Evolutionary conservation across 1,140 invertebrate genomes (phyloP).

Genomic region (Camponotus vicinus): DNA sequence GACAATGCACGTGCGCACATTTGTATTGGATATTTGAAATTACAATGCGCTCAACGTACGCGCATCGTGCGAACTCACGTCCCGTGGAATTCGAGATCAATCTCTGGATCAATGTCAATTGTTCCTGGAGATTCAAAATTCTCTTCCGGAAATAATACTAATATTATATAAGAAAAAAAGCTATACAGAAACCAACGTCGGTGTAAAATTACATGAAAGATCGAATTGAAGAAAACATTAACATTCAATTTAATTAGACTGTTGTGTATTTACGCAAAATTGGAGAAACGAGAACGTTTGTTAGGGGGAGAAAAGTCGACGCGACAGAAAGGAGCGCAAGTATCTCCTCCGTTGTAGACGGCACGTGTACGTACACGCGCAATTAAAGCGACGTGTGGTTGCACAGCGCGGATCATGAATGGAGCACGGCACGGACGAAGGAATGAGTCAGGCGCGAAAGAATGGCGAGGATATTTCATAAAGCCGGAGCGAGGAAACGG

Average conservation of each 20-base stretch:
- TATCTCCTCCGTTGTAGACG: conserved; percentile 41
- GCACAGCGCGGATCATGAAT: conserved; percentile 77
- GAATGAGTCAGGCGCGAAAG: conserved; percentile 74
- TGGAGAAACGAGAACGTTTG: not conserved
- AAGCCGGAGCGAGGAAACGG: conserved; percentile 73
- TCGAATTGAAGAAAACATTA: not conserved
- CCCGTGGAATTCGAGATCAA: not conserved
- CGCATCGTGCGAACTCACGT: conserved; percentile 31
- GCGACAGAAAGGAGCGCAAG: conserved; percentile 38
- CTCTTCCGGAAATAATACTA: not conserved
- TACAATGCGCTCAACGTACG: not conserved
- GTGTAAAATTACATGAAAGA: not conserved
- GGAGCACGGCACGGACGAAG: conserved; percentile 52
- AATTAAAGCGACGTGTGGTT: conserved; percentile 74
- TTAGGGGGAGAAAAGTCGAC: conserved; percentile 9
- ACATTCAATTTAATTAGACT: not conserved
- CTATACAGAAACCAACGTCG: not conserved
- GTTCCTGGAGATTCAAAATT: not conserved
- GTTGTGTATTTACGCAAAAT: not conserved
- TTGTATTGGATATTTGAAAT: conserved; percentile 50
- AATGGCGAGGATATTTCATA: conserved; percentile 74
- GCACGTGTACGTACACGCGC: conserved; percentile 63
- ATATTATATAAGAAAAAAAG: not conserved
- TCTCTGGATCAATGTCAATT: not conserved
- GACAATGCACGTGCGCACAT: conserved; percentile 52